Conservation (phyloP, 2,888 invertebrate species). For the Eurytoma adleriae region DNA sequence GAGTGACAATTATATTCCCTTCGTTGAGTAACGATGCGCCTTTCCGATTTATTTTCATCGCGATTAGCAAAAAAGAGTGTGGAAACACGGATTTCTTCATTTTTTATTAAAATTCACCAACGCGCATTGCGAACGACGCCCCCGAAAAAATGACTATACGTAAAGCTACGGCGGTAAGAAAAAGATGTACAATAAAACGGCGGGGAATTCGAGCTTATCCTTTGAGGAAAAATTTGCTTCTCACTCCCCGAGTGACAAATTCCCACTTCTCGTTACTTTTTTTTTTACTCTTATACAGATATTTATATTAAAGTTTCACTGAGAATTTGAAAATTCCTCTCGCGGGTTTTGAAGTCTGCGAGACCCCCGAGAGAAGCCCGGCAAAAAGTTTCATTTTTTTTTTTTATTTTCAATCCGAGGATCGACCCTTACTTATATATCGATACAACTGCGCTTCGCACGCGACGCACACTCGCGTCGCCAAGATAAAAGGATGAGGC, state of each 20-base stretch:
- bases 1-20: conserved; percentile 9
- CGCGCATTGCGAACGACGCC: conserved; percentile 36
- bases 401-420: not conserved
- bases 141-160: conserved; percentile 39
- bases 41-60: not conserved
- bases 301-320: not conserved
- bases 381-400: conserved; percentile 18
- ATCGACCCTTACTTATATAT: too few relatives aligned
- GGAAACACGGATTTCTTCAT: conserved; percentile 8
- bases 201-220: conserved; percentile 49
- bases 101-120: not conserved
- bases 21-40: not conserved
- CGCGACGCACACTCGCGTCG: conserved; percentile 26
- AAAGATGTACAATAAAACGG: conserved; percentile 45
- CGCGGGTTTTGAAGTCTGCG: conserved; percentile 16
- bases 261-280: too few relatives aligned
- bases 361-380: conserved; percentile 25
- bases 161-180: conserved; percentile 54
- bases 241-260: conserved; percentile 13
- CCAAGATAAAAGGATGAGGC: conserved; percentile 44
- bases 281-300: not conserved
- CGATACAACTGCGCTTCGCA: conserved; percentile 1
- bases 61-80: conserved; percentile 13
- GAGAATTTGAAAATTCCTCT: conserved; percentile 9
- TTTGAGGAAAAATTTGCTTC: conserved; percentile 43